Evolutionary conservation across 2,888 invertebrate species (phyloP), one percentile per base, ranked within the genome.

Genomic region (Therioaphis trifolii): DNA sequence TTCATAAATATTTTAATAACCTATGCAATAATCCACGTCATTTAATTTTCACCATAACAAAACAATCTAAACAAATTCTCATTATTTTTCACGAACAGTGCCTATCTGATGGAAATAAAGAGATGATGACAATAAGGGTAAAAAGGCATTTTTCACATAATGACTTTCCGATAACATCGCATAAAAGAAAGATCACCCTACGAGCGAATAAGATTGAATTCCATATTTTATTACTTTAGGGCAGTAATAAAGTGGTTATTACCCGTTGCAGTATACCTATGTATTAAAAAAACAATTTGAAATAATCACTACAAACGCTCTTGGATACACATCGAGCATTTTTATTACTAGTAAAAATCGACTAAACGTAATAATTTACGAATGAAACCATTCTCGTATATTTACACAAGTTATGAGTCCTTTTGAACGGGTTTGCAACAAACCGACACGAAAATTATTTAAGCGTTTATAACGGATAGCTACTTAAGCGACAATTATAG

Each of bases 131-230:
- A 80, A 61, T 49, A 49, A 80, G 71, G 80, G 29, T 46, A 24
- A 61, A 80, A 80, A 49, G 46, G 12, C n/a, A 72, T 80, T 80
- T 71, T 80, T 72, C 61, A 72, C 61, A 21, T 46, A 61, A 80
- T 61, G 61, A 61, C 46, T 72, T 80, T 72, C 29, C 29, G 80
- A 80, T 71, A 80, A 46, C 21, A 80, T 80, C 71, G 11, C 27
- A 27, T 49, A 46, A 61, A 72, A 58, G 21, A 80, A 61, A 27
- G 61, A 80, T 72, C 46, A 46, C 80, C 69, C 58, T 58, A n/a
- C 24, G 27, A 27, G 27, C n/a, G 46, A 1, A 80, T 71, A 61
- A 55, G 61, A 80, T 71, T 61, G 61, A 71, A 80, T 69, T 71
- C 55, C 55, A 69, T 46, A 80, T 46, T 58, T 72, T 80, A 72